Base-by-base conservation (phyloP, 2,113 vertebrate species). In the Gallinago media region DNA sequence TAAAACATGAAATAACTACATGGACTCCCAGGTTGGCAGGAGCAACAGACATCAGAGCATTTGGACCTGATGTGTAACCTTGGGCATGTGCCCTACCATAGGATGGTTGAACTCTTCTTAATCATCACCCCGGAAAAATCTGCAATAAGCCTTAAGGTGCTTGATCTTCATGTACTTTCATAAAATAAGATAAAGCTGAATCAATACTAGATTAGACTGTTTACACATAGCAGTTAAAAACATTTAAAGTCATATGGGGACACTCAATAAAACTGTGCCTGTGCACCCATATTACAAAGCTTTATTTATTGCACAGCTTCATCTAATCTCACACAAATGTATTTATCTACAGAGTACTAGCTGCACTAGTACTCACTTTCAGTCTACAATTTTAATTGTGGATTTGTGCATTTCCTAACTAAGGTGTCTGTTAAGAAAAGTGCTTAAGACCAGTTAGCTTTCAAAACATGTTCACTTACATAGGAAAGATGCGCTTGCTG, bases 21-120 rank as follows among this genome's bases (percentile, higher is more conserved):
- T 20, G 49, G 19, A 22, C 4, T 38, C 19, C 27, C 44, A 50
- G 29, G 18, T n/a, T 40, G 40, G 73, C 26, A 40, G 49, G 26
- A 68, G 54, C 29, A 26, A 23, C 8, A 5, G 42, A 65, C 5
- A 2, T 31, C 42, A 23, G 36, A 50, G 9, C 10, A 1, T 38
- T 46, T 44, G 38, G 27, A 56, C 10, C 12, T 8, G 8, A 15
- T 31, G 19, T 32, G 16, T 50, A 32, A 23, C 49, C 8, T 11
- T 14, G 25, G 38, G 25, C 31, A 12, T 0, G 3, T 6, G 13
- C 31, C 68, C 15, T 67, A 3, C 34, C 3, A 3, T 9, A 15
- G 19, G 6, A 14, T 5, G 32, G 61, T 2, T 36, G 15, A 78
- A 20, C 10, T n/a, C 31, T 26, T 34, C n/a, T 8, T 17, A 54